Evolutionary conservation across 2,797 vertebrate species (phyloP), one percentile per base, ranked within the genome.

Genomic region (Sebastes oblongus): DNA sequence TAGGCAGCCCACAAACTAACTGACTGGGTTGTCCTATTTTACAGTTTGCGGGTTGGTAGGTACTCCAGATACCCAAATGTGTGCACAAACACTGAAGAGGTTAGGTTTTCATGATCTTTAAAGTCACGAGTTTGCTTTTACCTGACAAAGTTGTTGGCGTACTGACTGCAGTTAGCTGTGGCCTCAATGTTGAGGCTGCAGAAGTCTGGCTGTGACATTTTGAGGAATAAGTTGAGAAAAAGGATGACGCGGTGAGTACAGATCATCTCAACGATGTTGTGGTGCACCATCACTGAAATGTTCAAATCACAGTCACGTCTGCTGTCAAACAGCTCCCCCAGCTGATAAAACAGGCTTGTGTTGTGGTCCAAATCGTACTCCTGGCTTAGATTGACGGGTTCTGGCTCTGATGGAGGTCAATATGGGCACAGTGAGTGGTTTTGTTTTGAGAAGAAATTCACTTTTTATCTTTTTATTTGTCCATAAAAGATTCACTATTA

Each of bases 221-320:
- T 72, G 66, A 93, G 72, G 66, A 82, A 69, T 24, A 80, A 58
- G 80, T 89, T 90, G 72, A 90, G 30, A 11, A 73, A 69, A 55
- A 95, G 88, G 80, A 95, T 86, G 46, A 95, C 9, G 0, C 46
- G 81, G 85, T 95, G 95, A 64, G 77, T 89, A 0, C 93, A 94
- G 36, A 94, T 10, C 8, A 13, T 83, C 29, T 89, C 66, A 10
- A 72, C 13, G 1, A 29, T 82, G 24, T 8, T 29, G 60, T 67
- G 77, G 61, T 66, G 72, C 18, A 58, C 78, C 27, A 8, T 4
- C 84, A 94, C 92, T 3, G 8, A 11, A 64, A 95, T 86, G 68
- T 82, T 80, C 68, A 95, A 27, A 84, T 96, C 94, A 12, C 94
- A 95, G 86, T 78, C 81, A 11, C 2, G 39, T 80, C 92, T 86